Base-by-base conservation (phyloP, 2,888 invertebrate species). In the Patella depressa region DNA sequence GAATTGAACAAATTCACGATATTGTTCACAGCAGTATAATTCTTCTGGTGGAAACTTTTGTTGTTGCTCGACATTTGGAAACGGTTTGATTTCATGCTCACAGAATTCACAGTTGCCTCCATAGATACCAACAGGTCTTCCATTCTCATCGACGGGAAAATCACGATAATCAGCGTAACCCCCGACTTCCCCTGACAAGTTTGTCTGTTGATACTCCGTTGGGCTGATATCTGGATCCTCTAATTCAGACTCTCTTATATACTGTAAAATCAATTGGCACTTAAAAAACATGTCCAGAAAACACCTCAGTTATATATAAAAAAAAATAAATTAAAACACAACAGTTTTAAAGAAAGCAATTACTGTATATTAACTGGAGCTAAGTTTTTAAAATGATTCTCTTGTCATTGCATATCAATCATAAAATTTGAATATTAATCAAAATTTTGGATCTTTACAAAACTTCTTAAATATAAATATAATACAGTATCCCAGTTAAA, bases 21-120 rank as follows among this genome's bases (percentile, higher is more conserved):
- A 91, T 1, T 89, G 87, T 71, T 87, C 87, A 83, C 91, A 91
- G 80, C 91, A 91, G 80, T 88, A 91, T 24, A 91, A 80, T 75
- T 85, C 82, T 34, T 89, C 88, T n/a, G 91, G 89, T 0, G 88
- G 81, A 34, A 79, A 74, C 54, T 79, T 80, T 72, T 86, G 81
- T 79, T 91, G 91, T 72, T 89, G 87, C 54, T 89, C 89, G 53
- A 90, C 74, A 3, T 88, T 86, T 0, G 91, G 91, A 82, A 90
- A 90, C 1, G 89, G 86, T 76, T 88, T 87, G 29, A 90, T 86
- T 5, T 79, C 73, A 24, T 75, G 74, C 29, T 82, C 83, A 82
- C 91, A 91, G 82, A 91, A 91, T 79, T 91, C 90, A 81, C 91
- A 91, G 0, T 74, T 75, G 7, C 88, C 89, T 29, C 84, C 83